Evolutionary conservation across 2,888 invertebrate species (phyloP), one percentile per base, ranked within the genome.

Genomic region (Ectobius pallidus): DNA sequence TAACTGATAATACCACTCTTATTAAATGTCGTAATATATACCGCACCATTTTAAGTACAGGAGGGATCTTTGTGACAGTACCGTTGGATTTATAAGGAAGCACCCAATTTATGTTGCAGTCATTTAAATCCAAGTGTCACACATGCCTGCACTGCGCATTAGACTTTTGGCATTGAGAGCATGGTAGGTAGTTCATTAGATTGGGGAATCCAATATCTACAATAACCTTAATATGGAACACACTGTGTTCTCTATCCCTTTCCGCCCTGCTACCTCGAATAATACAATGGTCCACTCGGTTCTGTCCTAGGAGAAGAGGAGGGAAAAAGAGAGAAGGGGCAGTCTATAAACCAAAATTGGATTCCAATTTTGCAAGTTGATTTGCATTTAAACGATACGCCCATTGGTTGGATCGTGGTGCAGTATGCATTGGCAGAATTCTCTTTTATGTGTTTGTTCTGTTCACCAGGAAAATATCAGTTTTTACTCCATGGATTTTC

Each of bases 321-420:
- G n/a, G n/a, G 18, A 46, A 46, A 46, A 11, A 1, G 22, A 25
- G 52, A 11, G 18, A 14, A 25, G 52, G 52, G 25, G 9, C 22
- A 52, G 52, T 25, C 52, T 25, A 52, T 52, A 52, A 52, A 52
- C 52, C 52, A 52, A 52, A 52, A 52, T 52, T 22, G 52, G 52
- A 52, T 52, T 52, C 52, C 52, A 52, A 52, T 52, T 52, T 52
- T 52, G 52, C 52, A 52, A 52, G 52, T 52, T 52, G 52, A 52
- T 52, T 52, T 52, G 52, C 52, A 52, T 52, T 22, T 52, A 52
- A 52, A 52, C 52, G 52, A 52, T 52, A 11, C 52, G 0, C 1
- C 25, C 52, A 25, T 25, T 52, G 49, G 52, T 22, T 22, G 20
- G 20, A 22, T 25, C 14, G 14, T 18, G 52, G 2, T 20, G 52